Evolutionary conservation across 2,113 vertebrate species (phyloP).

Genomic region (Pithys albifrons): DNA sequence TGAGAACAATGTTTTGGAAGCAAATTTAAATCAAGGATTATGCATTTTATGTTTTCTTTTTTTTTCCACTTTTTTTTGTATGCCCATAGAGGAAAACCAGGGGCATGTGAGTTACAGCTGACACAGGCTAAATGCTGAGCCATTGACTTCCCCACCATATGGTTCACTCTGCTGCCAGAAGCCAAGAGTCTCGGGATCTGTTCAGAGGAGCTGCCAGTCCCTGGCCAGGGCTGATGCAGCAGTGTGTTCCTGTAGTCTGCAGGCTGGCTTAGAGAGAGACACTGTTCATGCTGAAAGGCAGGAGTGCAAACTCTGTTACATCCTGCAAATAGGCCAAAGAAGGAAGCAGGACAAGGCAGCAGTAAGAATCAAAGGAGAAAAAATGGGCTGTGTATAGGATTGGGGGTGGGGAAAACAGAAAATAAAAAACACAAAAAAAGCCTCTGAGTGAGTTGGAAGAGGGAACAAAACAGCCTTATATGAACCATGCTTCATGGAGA

Average conservation of each 20-base stretch:
- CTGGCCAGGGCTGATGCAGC: background rate
- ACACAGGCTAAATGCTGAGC: background rate
- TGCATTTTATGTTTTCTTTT: background rate
- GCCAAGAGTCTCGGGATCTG: background rate
- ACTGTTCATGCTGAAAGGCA: background rate
- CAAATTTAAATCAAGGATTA: background rate
- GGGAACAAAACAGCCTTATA: slow-evolving; percentile 32
- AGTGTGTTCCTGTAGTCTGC: background rate
- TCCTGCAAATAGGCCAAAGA: background rate
- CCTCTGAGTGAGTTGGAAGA: background rate
- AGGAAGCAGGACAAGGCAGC: background rate
- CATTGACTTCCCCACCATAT: background rate
- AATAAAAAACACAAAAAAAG: background rate
- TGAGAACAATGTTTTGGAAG: background rate
- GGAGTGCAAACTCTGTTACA: background rate
- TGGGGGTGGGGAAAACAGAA: background rate
- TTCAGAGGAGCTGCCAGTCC: background rate
- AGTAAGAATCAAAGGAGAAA: background rate
- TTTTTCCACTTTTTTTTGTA: background rate
- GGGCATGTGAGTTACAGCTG: background rate
- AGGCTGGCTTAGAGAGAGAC: background rate
- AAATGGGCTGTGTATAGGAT: background rate
- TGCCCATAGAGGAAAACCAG: background rate
- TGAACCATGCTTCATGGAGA: background rate
- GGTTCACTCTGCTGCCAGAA: background rate